phyloP scores from a whole-genome alignment of 2,888 invertebrate species.

The Melanophora roralis region DNA sequence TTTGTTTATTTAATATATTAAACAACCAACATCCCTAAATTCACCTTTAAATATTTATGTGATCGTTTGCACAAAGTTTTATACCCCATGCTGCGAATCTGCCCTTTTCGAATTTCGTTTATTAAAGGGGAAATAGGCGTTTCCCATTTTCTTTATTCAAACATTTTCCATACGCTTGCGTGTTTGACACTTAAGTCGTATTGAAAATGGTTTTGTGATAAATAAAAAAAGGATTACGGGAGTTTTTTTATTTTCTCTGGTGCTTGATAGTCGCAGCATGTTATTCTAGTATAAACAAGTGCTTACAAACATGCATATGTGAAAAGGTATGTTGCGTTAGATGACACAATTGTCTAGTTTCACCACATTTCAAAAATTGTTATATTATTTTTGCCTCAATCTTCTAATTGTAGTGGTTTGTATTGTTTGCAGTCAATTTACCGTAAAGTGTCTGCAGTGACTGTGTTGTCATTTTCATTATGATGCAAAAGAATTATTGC shows the following conservation, averaged over 20 bases:
- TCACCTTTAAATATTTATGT: neutral
- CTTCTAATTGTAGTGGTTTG: constrained; percentile 24
- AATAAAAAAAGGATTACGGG: constrained; percentile 48
- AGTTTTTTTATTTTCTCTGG: neutral
- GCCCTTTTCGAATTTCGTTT: neutral
- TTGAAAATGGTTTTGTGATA: constrained; percentile 3
- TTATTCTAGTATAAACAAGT: neutral
- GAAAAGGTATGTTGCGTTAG: too few relatives aligned
- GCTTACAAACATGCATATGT: too few relatives aligned
- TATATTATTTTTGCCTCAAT: neutral
- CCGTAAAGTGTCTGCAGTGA: constrained; percentile 22
- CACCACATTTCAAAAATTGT: neutral
- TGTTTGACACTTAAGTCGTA: neutral
- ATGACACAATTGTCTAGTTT: constrained; percentile 2
- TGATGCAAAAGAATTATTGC: constrained; percentile 22
- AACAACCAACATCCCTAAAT: neutral
- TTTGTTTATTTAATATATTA: constrained; percentile 13
- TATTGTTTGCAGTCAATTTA: constrained; percentile 38
- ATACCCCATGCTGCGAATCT: neutral
- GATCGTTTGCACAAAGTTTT: neutral
- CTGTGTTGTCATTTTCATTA: constrained; percentile 16
- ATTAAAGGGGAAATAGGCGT: constrained; percentile 22
- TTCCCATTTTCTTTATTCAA: neutral
- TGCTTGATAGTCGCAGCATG: neutral
- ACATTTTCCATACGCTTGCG: constrained; percentile 5